These are phyloP conservation scores for Platerodrilus igneus DNA, from an alignment of 2,888 invertebrate genomes.

Conservation along the genomic window DNA sequence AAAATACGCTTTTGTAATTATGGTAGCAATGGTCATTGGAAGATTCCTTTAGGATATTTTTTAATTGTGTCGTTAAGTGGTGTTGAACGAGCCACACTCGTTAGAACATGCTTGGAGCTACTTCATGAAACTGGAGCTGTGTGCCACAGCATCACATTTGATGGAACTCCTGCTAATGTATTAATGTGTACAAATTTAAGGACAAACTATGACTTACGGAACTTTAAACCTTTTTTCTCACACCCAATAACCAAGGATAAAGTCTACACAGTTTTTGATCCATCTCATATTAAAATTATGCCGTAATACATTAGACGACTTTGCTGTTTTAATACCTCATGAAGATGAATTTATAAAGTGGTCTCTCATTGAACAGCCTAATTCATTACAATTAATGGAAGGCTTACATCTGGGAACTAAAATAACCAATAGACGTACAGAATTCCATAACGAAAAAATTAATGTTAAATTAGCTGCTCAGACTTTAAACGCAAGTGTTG, in stretches of 20 bases:
- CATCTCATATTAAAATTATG: constrained; percentile 16
- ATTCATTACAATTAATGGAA: constrained; percentile 27
- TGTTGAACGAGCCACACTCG: constrained; percentile 27
- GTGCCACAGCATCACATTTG: constrained; percentile 32
- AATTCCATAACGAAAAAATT: constrained; percentile 28
- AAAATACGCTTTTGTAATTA: constrained; percentile 32
- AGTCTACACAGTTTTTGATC: too few relatives aligned
- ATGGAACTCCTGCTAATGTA: constrained; percentile 31
- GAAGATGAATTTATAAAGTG: constrained; percentile 23
- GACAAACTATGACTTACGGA: constrained; percentile 2
- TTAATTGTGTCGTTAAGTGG: constrained; percentile 30
- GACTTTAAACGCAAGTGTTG: constrained; percentile 29
- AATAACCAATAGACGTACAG: constrained; percentile 21
- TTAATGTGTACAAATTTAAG: constrained; percentile 21
- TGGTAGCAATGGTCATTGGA: constrained; percentile 32
- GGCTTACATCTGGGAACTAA: constrained; percentile 28
- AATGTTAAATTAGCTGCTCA: constrained; percentile 30
- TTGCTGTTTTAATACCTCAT: constrained; percentile 12
- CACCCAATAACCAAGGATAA: too few relatives aligned
- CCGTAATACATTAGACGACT: constrained; percentile 17
- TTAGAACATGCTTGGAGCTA: constrained; percentile 25
- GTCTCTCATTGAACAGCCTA: constrained; percentile 25
- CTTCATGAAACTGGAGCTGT: constrained; percentile 26
- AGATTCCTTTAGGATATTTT: constrained; percentile 35
- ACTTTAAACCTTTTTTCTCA: constrained; percentile 24